phyloP scores from a whole-genome alignment of 2,888 invertebrate species.

The Volucella inflata region DNA sequence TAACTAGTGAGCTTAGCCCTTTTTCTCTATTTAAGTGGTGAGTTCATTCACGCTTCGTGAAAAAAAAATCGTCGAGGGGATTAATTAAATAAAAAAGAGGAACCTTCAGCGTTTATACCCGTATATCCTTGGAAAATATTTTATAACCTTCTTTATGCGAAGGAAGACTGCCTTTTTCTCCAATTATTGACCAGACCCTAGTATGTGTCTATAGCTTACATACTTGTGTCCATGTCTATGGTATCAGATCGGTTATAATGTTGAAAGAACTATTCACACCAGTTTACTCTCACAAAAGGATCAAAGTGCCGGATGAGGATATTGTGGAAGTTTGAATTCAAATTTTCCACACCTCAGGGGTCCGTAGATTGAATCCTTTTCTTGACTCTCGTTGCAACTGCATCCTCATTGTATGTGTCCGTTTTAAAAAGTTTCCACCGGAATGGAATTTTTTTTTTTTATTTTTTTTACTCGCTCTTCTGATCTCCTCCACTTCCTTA shows the following conservation, averaged over 20 bases:
- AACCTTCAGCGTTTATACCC: not conserved
- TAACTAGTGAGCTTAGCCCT: not conserved
- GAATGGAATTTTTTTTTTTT: conserved; percentile 2
- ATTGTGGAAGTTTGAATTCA: conserved; percentile 30
- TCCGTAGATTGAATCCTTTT: conserved; percentile 19
- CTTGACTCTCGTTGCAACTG: not conserved
- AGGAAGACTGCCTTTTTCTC: conserved; percentile 2
- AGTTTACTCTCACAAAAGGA: too few relatives aligned
- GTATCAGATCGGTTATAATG: conserved; percentile 49
- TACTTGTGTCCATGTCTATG: not conserved
- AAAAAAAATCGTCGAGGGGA: conserved; percentile 55
- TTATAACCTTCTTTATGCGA: not conserved
- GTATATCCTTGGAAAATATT: not conserved
- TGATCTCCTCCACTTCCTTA: not conserved
- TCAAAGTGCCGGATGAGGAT: not conserved
- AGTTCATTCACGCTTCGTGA: conserved; percentile 26
- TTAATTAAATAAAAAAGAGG: conserved; percentile 55
- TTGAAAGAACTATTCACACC: not conserved
- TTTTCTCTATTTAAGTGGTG: not conserved
- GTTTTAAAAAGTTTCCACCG: conserved; percentile 15
- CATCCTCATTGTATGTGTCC: conserved; percentile 8
- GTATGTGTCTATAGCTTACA: not conserved
- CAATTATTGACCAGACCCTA: conserved; percentile 59
- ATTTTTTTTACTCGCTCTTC: not conserved
- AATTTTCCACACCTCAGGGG: conserved; percentile 7